Evolutionary conservation across 2,113 vertebrate species (phyloP).

Genomic region (Zapornia atra): DNA sequence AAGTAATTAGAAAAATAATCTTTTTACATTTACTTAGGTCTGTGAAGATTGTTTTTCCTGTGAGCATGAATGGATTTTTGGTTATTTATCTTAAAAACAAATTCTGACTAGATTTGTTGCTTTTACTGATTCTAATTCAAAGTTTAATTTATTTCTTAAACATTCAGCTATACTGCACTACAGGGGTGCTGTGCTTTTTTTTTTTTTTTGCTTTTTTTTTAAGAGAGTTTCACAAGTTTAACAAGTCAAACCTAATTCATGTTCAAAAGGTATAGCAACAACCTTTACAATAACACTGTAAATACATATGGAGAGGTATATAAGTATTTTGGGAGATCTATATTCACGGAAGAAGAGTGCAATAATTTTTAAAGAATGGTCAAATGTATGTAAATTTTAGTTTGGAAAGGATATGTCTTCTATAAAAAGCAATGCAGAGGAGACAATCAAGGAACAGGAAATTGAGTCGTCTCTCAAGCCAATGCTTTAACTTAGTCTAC

Average conservation of each 20-base stretch:
- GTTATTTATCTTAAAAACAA: not conserved
- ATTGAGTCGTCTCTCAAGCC: not conserved
- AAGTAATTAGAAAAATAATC: not conserved
- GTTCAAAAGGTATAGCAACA: not conserved
- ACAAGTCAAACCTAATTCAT: not conserved
- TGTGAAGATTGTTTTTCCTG: not conserved
- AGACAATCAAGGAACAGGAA: not conserved
- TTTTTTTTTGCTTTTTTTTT: not conserved
- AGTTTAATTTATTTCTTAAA: not conserved
- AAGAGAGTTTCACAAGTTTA: not conserved
- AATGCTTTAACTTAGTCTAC: not conserved
- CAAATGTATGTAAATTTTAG: not conserved
- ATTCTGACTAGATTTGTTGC: not conserved
- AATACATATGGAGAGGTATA: not conserved
- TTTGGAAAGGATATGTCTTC: not conserved
- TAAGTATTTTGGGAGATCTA: not conserved
- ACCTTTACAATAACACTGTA: rapidly evolving
- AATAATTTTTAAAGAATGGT: not conserved
- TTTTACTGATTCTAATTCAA: not conserved
- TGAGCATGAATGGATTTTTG: not conserved
- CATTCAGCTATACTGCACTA: not conserved
- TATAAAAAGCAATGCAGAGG: not conserved
- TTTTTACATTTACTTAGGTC: not conserved
- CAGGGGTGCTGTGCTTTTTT: rapidly evolving
- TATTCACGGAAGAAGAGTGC: not conserved